Percentiles rank a stretch among this genome's conserved stretches.
Evolutionary conservation across 2,113 vertebrate genomes (phyloP).

Genomic region (Macquaria ambigua): DNA sequence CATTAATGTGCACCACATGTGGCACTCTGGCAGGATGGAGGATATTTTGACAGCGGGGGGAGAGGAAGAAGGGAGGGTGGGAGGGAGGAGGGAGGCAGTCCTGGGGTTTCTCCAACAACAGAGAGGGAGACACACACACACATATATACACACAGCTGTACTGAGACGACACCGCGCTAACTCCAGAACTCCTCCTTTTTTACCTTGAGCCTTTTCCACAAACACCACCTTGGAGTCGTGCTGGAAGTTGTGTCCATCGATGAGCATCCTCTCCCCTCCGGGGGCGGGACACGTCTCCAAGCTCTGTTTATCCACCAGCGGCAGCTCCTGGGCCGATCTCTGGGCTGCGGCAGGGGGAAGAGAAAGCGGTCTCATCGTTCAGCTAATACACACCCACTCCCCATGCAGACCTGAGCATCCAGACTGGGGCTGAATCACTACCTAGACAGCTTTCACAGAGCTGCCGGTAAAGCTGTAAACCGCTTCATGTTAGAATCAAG

Average conservation of each 20-base stretch:
- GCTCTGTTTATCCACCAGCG: conserved; percentile 97
- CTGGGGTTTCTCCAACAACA: conserved; percentile 75
- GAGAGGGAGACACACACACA: conserved; percentile 44
- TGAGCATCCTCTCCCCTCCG: conserved; percentile 93
- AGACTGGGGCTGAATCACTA: conserved; percentile 61
- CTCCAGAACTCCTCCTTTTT: conserved; percentile 54
- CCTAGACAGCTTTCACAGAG: conserved; percentile 38
- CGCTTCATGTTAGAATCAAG: conserved; percentile 18
- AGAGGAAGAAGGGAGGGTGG: conserved; percentile 37
- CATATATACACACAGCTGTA: conserved; percentile 34
- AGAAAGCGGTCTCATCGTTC: conserved; percentile 41
- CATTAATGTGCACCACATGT: conserved; percentile 89
- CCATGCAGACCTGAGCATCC: conserved; percentile 83
- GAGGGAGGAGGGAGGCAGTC: conserved; percentile 51
- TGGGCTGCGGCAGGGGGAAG: conserved; percentile 86
- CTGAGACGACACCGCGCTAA: not conserved
- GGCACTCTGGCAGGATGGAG: conserved; percentile 80
- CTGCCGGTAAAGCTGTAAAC: conserved; percentile 1
- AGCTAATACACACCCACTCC: conserved; percentile 75
- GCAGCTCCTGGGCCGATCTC: conserved; percentile 97
- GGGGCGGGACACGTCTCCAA: conserved; percentile 89
- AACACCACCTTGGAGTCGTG: conserved; percentile 98
- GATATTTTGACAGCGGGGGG: conserved; percentile 82
- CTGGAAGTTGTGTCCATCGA: conserved; percentile 96
- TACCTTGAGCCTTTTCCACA: conserved; percentile 98